Percentiles rank a stretch among this genome's conserved stretches.
phyloP scores from a whole-genome alignment of 2,797 vertebrate genomes.

The Glyptemys insculpta region DNA sequence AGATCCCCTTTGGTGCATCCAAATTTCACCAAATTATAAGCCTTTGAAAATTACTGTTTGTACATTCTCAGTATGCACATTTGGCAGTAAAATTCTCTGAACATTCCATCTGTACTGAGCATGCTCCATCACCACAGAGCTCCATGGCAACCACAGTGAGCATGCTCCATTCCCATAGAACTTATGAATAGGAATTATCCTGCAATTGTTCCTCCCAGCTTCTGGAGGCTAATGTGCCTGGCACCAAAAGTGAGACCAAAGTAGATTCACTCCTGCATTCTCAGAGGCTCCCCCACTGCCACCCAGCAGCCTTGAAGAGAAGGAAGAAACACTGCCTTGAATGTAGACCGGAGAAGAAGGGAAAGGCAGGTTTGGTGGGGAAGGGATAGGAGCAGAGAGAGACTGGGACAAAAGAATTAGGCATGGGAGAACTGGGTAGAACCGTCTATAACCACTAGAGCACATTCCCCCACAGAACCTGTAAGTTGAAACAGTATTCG shows the following conservation, averaged over 20 bases:
- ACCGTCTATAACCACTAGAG: background rate
- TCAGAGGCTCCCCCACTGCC: background rate
- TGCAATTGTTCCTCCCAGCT: constrained; percentile 43
- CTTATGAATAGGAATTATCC: constrained; percentile 19
- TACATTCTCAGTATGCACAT: background rate
- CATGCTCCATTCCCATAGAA: background rate
- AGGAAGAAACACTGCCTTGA: background rate
- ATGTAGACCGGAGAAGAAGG: background rate
- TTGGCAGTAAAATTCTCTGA: background rate
- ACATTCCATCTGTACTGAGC: constrained; percentile 8
- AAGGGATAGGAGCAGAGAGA: background rate
- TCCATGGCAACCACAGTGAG: background rate
- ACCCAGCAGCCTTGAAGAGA: background rate
- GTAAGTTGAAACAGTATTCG: background rate
- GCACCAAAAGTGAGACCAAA: background rate
- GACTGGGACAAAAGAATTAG: background rate
- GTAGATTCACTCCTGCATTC: background rate
- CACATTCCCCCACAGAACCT: background rate
- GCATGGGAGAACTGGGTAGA: background rate
- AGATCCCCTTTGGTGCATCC: background rate
- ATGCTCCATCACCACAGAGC: background rate
- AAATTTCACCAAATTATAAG: background rate
- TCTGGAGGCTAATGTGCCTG: constrained; percentile 10
- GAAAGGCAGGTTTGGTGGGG: background rate
- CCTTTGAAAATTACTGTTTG: background rate